These are phyloP conservation scores for Delphinus delphis DNA, from an alignment of 2,113 vertebrate species.

Conservation along the genomic window DNA sequence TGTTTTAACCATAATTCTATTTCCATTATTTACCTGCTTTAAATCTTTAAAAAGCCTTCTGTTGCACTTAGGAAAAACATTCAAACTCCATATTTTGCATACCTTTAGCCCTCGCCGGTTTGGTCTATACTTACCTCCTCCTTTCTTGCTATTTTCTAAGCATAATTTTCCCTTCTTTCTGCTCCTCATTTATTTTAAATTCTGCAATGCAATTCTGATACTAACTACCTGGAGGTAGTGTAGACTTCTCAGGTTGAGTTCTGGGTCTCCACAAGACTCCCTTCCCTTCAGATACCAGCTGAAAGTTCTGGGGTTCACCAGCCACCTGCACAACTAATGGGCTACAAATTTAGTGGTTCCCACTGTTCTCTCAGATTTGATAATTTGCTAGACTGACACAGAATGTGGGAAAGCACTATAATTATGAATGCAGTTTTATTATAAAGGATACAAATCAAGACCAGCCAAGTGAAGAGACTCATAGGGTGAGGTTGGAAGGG, in stretches of 20 bases:
- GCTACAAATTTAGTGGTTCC: not conserved
- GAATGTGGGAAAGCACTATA: not conserved
- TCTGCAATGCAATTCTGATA: not conserved
- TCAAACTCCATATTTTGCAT: not conserved
- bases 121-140: not conserved
- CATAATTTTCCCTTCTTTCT: not conserved
- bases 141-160: not conserved
- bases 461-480: not conserved
- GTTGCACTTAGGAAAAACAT: not conserved
- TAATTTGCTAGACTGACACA: not conserved
- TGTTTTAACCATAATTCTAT: not conserved
- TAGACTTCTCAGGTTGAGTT: not conserved
- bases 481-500: not conserved
- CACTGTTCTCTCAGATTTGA: not conserved
- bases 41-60: not conserved
- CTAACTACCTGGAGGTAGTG: not conserved
- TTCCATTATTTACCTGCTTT: not conserved
- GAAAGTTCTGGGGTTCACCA: not conserved
- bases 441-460: not conserved
- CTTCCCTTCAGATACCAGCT: not conserved
- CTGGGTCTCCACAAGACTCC: not conserved
- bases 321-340: not conserved
- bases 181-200: not conserved
- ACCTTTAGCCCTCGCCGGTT: not conserved
- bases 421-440: not conserved